Base-by-base conservation (phyloP, 2,797 vertebrate species). In the Rhinoraja longicauda region DNA sequence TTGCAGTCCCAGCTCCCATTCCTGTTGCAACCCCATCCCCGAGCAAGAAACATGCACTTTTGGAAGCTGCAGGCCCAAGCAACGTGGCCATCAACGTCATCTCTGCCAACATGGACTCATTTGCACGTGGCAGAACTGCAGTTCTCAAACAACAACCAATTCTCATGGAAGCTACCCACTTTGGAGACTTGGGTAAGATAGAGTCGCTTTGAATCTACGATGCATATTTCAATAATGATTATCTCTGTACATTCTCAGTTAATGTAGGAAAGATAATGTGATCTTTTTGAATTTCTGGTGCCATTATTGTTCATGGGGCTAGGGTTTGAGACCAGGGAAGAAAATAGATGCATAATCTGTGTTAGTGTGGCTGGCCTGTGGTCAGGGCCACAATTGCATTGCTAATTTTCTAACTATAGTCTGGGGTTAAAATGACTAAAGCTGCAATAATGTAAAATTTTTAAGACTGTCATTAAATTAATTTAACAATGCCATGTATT, bases 21-120 rank as follows among this genome's bases (percentile, higher is more conserved):
- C 95, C 96, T 45, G 95, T 96, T 95, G 97, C 97, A 95, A 99
- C 98, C 95, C 97, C 98, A 26, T 97, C 97, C 9, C 96, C 96
- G 93, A 97, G 96, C 94, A 96, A 97, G 94, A 99, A 98, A 95
- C 97, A 99, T 95, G 98, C 98, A 94, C 97, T 98, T 96, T 97
- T 98, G 96, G 98, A 99, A 94, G 98, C 97, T 45, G 98, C 98
- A 0, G 98, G 98, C 96, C 99, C 98, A 95, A 99, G 99, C 96
- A 98, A 98, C 94, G 98, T 99, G 97, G 99, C 99, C 82, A 98
- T 99, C 96, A 99, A 97, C 81, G 98, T 98, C 96, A 99, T 99
- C 96, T 99, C 99, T 8, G 99, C 99, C 95, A 99, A 99, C 96
- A 99, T 99, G 99, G 99, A 99, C 95, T 99, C 98, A 9, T 99